Percentiles rank a stretch among this genome's conserved stretches.
Conservation (phyloP, 2,888 invertebrate genomes). For the Polyploca ridens region DNA sequence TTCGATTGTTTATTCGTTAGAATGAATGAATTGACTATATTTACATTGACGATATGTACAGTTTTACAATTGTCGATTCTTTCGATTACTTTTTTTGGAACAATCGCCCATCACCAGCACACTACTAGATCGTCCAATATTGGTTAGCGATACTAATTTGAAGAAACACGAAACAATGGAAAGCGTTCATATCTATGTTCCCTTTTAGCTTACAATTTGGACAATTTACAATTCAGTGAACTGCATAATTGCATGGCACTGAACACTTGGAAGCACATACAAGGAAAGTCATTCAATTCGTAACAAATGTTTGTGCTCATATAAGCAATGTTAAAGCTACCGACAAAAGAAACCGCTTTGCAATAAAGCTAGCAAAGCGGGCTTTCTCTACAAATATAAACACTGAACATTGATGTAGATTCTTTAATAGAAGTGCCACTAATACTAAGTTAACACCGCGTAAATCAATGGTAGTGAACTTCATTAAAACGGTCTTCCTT, state of each 20-base stretch:
- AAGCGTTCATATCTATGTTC: not conserved
- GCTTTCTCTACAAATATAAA: conserved; percentile 38
- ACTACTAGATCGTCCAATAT: not conserved
- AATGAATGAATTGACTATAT: no score
- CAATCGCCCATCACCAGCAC: no score
- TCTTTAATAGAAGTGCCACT: no score
- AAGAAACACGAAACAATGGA: not conserved
- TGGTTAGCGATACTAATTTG: no score
- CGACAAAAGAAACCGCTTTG: conserved; percentile 36
- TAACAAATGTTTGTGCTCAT: conserved; percentile 29
- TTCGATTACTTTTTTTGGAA: no score
- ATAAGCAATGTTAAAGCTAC: conserved; percentile 36
- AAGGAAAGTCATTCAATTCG: conserved; percentile 17
- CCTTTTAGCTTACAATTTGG: not conserved
- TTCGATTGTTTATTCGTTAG: no score
- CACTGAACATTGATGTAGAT: conserved; percentile 18
- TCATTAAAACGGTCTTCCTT: no score
- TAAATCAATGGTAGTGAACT: no score
- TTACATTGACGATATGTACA: no score
- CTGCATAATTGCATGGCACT: conserved; percentile 1
- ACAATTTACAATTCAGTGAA: not conserved
- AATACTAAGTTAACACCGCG: no score
- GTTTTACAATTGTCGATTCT: no score
- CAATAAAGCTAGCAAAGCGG: conserved; percentile 22
- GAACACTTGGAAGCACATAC: conserved; percentile 17